Evolutionary conservation across 2,797 vertebrate genomes (phyloP).

Genomic region (Melanotaenia parkinsoni): DNA sequence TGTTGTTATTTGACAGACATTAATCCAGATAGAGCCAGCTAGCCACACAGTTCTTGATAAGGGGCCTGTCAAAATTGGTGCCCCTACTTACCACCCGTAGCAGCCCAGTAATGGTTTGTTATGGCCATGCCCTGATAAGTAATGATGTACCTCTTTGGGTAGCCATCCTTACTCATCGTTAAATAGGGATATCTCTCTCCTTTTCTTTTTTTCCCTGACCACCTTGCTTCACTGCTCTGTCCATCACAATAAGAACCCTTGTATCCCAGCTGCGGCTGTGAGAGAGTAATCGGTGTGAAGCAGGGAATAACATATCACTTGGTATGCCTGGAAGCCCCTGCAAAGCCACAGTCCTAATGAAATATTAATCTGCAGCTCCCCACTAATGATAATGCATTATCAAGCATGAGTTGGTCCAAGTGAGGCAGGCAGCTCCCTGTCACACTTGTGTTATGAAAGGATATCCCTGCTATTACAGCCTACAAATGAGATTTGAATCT

Average conservation of each 20-base stretch:
- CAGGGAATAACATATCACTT: constrained; percentile 77
- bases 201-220: constrained; percentile 49
- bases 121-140: constrained; percentile 65
- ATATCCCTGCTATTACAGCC: constrained; percentile 69
- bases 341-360: constrained; percentile 78
- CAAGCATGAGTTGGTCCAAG: constrained; percentile 74
- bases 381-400: constrained; percentile 82
- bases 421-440: constrained; percentile 64
- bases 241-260: constrained; percentile 76
- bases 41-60: constrained; percentile 36
- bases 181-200: constrained; percentile 68
- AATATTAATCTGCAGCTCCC: constrained; percentile 82
- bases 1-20: constrained; percentile 6
- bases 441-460: constrained; percentile 73
- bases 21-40: constrained; percentile 6
- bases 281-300: constrained; percentile 66
- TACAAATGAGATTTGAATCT: constrained; percentile 81
- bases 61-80: constrained; percentile 26
- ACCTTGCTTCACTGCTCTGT: constrained; percentile 70
- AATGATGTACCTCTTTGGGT: constrained; percentile 62
- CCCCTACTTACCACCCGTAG: constrained; percentile 31
- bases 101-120: constrained; percentile 57
- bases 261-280: constrained; percentile 57
- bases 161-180: constrained; percentile 66
- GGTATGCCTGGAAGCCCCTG: constrained; percentile 66